These are phyloP conservation scores for Agrochola macilenta DNA, from an alignment of 2,888 invertebrate genomes.

Conservation along the genomic window DNA sequence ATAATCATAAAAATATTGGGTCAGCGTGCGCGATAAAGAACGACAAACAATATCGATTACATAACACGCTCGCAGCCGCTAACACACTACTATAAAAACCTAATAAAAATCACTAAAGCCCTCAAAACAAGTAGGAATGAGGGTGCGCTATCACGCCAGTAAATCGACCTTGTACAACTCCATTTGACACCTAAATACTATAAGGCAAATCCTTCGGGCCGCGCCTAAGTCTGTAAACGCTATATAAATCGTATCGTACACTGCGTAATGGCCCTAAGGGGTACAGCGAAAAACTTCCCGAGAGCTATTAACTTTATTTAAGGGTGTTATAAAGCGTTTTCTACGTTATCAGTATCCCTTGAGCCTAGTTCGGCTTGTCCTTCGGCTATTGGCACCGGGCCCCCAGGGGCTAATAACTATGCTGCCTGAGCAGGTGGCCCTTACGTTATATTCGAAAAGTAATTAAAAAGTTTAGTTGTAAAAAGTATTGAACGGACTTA, in stretches of 20 bases:
- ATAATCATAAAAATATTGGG: conserved; percentile 61
- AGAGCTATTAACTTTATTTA: conserved; percentile 89
- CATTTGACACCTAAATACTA: conserved; percentile 85
- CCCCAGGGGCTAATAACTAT: conserved; percentile 71
- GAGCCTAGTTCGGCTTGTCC: conserved; percentile 82
- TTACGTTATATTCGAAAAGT: conserved; percentile 64
- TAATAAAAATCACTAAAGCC: conserved; percentile 67
- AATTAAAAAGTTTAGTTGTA: conserved; percentile 65
- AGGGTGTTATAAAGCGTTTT: conserved; percentile 89
- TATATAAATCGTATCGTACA: conserved; percentile 87
- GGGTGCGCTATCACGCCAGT: conserved; percentile 76
- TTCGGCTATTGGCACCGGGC: conserved; percentile 80
- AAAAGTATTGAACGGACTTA: conserved; percentile 55
- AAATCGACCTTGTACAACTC: conserved; percentile 83
- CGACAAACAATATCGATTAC: conserved; percentile 60
- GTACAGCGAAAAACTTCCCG: conserved; percentile 87
- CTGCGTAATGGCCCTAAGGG: conserved; percentile 87
- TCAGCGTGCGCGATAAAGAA: conserved; percentile 53
- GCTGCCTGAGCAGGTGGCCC: conserved; percentile 62
- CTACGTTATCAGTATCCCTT: conserved; percentile 86
- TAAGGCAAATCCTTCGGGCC: conserved; percentile 79
- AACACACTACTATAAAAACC: conserved; percentile 47
- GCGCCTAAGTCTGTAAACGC: conserved; percentile 84
- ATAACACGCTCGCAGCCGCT: conserved; percentile 32
- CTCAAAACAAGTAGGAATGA: conserved; percentile 63